Percentiles rank a stretch among this genome's conserved stretches.
Evolutionary conservation across 1,140 invertebrate genomes (phyloP).

Genomic region (Eubasilissa regina): DNA sequence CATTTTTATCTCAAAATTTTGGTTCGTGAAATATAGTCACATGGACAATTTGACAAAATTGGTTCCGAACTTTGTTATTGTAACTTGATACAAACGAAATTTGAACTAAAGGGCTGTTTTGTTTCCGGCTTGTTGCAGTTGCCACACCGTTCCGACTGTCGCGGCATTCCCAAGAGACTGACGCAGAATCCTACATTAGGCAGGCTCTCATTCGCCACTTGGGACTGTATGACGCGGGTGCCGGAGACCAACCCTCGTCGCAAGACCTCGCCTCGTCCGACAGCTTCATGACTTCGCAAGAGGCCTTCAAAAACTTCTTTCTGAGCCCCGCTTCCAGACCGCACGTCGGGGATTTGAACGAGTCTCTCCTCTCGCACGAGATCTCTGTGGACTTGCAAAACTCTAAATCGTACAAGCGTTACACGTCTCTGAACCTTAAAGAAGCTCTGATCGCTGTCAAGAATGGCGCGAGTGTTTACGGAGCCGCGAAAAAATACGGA

Average conservation of each 20-base stretch:
- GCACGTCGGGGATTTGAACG: constrained; percentile 23
- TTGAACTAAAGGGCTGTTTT: constrained; percentile 66
- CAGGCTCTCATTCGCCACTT: constrained; percentile 32
- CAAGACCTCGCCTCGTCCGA: background rate
- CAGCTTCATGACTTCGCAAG: constrained; percentile 33
- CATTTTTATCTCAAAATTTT: too few species aligned
- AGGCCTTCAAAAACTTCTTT: constrained; percentile 46
- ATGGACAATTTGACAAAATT: too few species aligned
- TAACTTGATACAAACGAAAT: constrained; percentile 57
- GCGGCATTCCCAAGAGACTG: constrained; percentile 63
- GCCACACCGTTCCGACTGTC: constrained; percentile 67
- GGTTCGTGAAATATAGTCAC: too few species aligned
- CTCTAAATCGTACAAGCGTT: constrained; percentile 70
- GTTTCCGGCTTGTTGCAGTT: constrained; percentile 71
- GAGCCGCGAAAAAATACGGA: constrained; percentile 69
- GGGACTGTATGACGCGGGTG: constrained; percentile 14
- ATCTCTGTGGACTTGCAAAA: constrained; percentile 69
- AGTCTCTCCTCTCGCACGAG: constrained; percentile 60
- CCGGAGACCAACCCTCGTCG: background rate
- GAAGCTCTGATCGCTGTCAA: constrained; percentile 69
- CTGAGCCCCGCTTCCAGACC: background rate
- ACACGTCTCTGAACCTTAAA: constrained; percentile 68
- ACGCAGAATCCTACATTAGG: constrained; percentile 36
- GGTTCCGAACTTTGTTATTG: too few species aligned
- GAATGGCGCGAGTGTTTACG: constrained; percentile 69